Percentiles rank a stretch among this genome's conserved stretches.
These are phyloP conservation scores for Megalops atlanticus DNA, from an alignment of 2,113 vertebrate genomes.

Conservation along the genomic window DNA sequence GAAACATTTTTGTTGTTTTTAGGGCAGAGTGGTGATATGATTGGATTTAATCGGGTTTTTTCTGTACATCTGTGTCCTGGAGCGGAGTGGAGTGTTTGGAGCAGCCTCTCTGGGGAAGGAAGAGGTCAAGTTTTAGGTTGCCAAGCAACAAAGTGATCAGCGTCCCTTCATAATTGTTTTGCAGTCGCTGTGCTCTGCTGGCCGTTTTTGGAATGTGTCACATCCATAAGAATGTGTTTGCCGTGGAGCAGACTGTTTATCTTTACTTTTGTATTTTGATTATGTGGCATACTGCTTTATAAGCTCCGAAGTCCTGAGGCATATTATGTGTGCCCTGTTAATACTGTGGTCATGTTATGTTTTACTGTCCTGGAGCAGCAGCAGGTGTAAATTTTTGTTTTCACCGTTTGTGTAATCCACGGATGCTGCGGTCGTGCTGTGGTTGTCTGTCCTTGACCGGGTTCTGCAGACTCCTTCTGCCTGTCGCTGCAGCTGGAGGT, in stretches of 20 bases:
- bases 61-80: background rate
- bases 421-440: background rate
- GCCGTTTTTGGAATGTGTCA: background rate
- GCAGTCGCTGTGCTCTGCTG: background rate
- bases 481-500: conserved; percentile 97
- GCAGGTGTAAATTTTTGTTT: too few species aligned
- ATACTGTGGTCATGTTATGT: background rate
- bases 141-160: background rate
- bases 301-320: too few species aligned
- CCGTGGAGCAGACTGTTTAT: background rate
- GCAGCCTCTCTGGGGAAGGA: background rate
- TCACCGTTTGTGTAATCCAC: background rate
- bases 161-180: background rate
- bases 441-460: conserved; percentile 70
- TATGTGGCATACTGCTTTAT: too few species aligned
- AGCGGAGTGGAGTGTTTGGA: background rate
- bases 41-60: background rate
- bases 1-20: too few species aligned
- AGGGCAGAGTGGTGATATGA: background rate
- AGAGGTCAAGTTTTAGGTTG: background rate
- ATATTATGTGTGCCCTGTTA: too few species aligned
- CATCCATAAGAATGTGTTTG: background rate
- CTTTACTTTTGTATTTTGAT: too few species aligned
- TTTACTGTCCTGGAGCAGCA: too few species aligned
- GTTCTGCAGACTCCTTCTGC: conserved; percentile 89